Evolutionary conservation across 2,797 vertebrate species (phyloP), one percentile per base, ranked within the genome.

Genomic region (Enoplosus armatus): DNA sequence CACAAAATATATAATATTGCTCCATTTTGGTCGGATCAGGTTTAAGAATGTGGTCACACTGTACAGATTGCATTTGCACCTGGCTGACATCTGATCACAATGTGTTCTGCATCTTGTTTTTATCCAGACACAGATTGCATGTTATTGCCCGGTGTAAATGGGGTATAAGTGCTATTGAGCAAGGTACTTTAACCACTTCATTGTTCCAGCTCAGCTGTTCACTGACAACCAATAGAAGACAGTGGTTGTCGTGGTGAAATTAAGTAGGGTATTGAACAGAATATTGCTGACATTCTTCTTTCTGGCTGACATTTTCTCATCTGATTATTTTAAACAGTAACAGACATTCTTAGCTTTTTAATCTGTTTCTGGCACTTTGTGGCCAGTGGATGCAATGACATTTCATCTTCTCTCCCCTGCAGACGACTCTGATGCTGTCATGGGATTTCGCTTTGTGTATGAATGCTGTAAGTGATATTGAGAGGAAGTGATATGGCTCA

Each of bases 401-500:
- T 87, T 91, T 87, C 82, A 87, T 89, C 80, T 80, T 83, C 85
- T 76, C 70, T 73, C 58, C 31, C 48, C 74, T 26, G 83, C 75
- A 39, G 78, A 82, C 53, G 61, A 53, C 48, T 83, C 71, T 53
- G 72, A 85, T 72, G 69, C 86, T 82, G 89, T 88, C 82, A 77
- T 33, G 72, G 82, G 88, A 86, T 75, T 89, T 84, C 69, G 47
- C 79, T 88, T 78, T 74, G 86, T 63, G 77, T 81, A 76, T 75
- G 80, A 79, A 29, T 55, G 62, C 79, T 80, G 71, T 87, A 89
- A 89, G 84, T 87, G 80, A 90, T 85, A 90, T 68, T 86, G 85
- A 87, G 78, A 79, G 82, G 74, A 91, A 86, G 84, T 64, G 89
- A 91, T 85, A 80, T 58, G 77, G 80, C 83, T 89, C 82, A 12